Percentiles rank a stretch among this genome's conserved stretches.
These are phyloP conservation scores for Hofmannophila pseudospretella DNA, from an alignment of 2,888 invertebrate genomes.

Conservation along the genomic window DNA sequence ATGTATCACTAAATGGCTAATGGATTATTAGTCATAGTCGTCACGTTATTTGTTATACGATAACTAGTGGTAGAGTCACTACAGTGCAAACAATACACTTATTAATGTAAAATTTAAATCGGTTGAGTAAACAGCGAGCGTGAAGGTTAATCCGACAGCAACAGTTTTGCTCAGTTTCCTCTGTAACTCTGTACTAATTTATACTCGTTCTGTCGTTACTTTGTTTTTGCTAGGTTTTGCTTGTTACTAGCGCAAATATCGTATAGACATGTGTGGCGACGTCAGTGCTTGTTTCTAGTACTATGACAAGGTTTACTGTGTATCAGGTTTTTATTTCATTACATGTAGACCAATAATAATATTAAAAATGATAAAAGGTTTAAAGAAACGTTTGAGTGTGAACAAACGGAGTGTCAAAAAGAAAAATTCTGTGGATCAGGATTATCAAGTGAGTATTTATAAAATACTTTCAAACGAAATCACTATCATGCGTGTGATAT, in stretches of 20 bases:
- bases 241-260: not conserved
- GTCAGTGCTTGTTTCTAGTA: not conserved
- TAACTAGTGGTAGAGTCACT: constrained; percentile 18
- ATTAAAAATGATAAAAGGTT: constrained; percentile 32
- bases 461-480: not conserved
- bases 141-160: constrained; percentile 30
- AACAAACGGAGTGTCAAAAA: constrained; percentile 32
- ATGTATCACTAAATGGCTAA: not conserved
- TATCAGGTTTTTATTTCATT: no score
- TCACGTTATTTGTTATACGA: constrained; percentile 19
- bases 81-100: constrained; percentile 27
- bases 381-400: constrained; percentile 45
- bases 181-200: constrained; percentile 10
- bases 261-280: not conserved
- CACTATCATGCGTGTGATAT: not conserved
- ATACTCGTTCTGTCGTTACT: constrained; percentile 5
- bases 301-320: not conserved
- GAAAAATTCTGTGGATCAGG: constrained; percentile 18
- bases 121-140: constrained; percentile 39
- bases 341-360: not conserved
- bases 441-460: constrained; percentile 30
- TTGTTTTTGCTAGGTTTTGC: not conserved
- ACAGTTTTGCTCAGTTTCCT: constrained; percentile 24
- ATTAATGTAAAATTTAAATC: constrained; percentile 29
- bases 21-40: constrained; percentile 24